These are phyloP conservation scores for Aphaenogaster floridana DNA, from an alignment of 1,140 invertebrate genomes.

Conservation along the genomic window DNA sequence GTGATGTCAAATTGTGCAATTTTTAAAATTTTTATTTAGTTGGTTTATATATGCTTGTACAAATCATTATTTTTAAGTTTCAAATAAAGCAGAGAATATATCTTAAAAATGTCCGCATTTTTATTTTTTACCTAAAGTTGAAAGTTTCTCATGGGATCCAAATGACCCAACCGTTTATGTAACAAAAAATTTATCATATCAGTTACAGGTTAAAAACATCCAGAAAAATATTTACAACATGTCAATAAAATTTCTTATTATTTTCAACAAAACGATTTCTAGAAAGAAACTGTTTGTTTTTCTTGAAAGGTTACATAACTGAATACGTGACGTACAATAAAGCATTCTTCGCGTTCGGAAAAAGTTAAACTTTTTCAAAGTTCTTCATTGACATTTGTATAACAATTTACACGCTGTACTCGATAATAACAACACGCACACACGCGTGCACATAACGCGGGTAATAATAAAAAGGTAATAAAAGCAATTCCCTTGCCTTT, in stretches of 20 bases:
- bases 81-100: too few relatives aligned
- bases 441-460: background rate
- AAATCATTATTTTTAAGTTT: too few relatives aligned
- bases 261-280: background rate
- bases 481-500: background rate
- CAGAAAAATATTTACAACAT: background rate
- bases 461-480: constrained; percentile 4
- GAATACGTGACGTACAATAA: background rate
- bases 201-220: background rate
- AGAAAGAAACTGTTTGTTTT: background rate
- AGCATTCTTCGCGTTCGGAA: background rate
- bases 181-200: too few relatives aligned
- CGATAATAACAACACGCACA: background rate
- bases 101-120: too few relatives aligned
- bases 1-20: too few relatives aligned
- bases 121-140: too few relatives aligned
- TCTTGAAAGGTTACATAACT: background rate
- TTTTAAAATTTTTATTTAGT: too few relatives aligned
- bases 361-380: background rate
- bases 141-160: too few relatives aligned
- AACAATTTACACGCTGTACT: background rate
- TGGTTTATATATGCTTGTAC: too few relatives aligned
- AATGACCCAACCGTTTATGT: too few relatives aligned
- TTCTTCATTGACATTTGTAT: background rate
- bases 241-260: too few relatives aligned